Evolutionary conservation across 2,797 vertebrate genomes (phyloP).

Genomic region (Neopelma chrysocephalum): DNA sequence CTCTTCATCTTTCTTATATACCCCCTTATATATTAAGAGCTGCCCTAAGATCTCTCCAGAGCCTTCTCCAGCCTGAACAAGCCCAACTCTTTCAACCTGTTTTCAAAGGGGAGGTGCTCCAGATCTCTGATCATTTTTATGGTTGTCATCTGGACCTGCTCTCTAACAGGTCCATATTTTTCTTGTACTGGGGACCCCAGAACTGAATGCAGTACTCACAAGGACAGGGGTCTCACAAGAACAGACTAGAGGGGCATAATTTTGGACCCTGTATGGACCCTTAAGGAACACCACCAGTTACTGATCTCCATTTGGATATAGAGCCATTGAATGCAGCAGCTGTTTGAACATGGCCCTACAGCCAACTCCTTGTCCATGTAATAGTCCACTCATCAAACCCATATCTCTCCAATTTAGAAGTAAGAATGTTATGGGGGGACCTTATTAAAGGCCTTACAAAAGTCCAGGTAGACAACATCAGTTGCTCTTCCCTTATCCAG

Average conservation of each 20-base stretch:
- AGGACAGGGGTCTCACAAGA: rapidly evolving
- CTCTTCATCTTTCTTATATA: background rate
- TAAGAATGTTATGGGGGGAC: background rate
- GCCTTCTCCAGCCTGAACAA: background rate
- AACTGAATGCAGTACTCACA: background rate
- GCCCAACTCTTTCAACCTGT: background rate
- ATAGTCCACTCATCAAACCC: background rate
- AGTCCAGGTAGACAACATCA: background rate
- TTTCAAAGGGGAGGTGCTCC: background rate
- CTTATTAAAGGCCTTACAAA: background rate
- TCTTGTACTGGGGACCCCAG: background rate
- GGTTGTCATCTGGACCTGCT: background rate
- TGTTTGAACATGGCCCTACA: background rate
- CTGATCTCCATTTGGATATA: background rate
- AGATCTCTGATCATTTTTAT: background rate
- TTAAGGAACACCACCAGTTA: background rate
- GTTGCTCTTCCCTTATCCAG: background rate
- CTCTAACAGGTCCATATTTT: background rate
- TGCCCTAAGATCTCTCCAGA: background rate
- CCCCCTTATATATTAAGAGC: background rate
- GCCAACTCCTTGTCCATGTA: background rate
- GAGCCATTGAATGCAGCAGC: background rate
- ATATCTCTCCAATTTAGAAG: background rate
- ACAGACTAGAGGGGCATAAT: background rate
- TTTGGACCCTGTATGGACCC: background rate